phyloP scores from a whole-genome alignment of 2,113 vertebrate genomes.

The Hippocampus abdominalis region DNA sequence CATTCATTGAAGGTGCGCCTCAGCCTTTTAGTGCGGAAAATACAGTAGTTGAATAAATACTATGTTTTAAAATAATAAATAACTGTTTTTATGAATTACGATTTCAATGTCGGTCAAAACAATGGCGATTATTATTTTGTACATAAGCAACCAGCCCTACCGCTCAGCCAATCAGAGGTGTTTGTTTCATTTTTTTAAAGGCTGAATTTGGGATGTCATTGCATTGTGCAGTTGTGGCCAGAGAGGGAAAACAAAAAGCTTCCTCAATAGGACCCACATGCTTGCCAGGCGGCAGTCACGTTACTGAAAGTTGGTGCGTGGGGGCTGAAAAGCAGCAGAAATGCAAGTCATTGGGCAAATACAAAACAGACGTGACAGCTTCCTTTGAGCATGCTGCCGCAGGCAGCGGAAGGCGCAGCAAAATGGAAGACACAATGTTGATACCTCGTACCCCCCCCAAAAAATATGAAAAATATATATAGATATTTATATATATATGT shows the following conservation, averaged over 20 bases:
- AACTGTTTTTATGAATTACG: too few species aligned
- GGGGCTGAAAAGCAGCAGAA: conserved; percentile 21
- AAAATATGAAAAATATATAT: too few species aligned
- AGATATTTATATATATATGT: too few species aligned
- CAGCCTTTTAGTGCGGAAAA: too few species aligned
- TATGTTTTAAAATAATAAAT: too few species aligned
- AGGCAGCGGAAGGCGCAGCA: conserved; percentile 18
- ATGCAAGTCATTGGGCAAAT: conserved; percentile 62
- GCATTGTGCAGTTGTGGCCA: neutral
- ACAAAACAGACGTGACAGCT: conserved; percentile 61
- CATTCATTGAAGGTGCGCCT: too few species aligned
- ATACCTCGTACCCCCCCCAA: neutral
- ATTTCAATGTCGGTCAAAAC: too few species aligned
- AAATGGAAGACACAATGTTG: conserved; percentile 20
- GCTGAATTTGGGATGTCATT: neutral
- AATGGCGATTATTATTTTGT: too few species aligned
- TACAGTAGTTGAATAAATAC: too few species aligned
- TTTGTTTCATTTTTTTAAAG: too few species aligned
- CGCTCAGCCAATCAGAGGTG: too few species aligned
- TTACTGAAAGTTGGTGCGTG: neutral
- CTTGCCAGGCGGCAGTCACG: neutral
- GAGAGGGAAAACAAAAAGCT: neutral
- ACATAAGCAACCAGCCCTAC: too few species aligned
- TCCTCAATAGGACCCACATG: neutral
- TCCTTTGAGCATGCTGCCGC: conserved; percentile 3